phyloP scores from a whole-genome alignment of 2,113 vertebrate species.

The Formicarius rufipectus region DNA sequence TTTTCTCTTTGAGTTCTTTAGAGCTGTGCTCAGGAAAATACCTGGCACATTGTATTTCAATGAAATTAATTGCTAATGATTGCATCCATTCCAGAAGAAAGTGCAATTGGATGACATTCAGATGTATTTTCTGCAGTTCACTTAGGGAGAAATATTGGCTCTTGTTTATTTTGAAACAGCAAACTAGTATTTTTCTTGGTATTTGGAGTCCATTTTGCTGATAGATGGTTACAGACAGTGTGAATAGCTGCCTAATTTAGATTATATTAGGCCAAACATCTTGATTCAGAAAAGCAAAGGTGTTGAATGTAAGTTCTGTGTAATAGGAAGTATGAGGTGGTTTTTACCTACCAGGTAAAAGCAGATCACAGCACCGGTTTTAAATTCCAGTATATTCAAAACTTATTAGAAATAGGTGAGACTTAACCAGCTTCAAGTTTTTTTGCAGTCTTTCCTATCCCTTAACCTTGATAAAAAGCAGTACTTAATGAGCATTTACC shows the following conservation, averaged over 20 bases:
- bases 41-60: background rate
- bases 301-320: background rate
- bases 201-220: background rate
- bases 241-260: background rate
- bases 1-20: background rate
- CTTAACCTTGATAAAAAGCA: background rate
- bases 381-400: background rate
- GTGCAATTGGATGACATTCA: background rate
- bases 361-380: background rate
- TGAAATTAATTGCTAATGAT: background rate
- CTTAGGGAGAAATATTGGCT: background rate
- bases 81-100: background rate
- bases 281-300: background rate
- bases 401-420: background rate
- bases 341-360: background rate
- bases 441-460: background rate
- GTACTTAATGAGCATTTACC: background rate
- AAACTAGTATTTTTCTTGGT: background rate
- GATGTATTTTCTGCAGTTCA: background rate
- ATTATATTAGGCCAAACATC: background rate
- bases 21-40: background rate
- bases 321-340: background rate
- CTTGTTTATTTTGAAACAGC: background rate
- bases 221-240: background rate
- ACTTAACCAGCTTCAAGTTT: background rate